Percentiles rank a stretch among this genome's conserved stretches.
These are phyloP conservation scores for Catharus ustulatus DNA, from an alignment of 2,797 vertebrate species.

Conservation along the genomic window DNA sequence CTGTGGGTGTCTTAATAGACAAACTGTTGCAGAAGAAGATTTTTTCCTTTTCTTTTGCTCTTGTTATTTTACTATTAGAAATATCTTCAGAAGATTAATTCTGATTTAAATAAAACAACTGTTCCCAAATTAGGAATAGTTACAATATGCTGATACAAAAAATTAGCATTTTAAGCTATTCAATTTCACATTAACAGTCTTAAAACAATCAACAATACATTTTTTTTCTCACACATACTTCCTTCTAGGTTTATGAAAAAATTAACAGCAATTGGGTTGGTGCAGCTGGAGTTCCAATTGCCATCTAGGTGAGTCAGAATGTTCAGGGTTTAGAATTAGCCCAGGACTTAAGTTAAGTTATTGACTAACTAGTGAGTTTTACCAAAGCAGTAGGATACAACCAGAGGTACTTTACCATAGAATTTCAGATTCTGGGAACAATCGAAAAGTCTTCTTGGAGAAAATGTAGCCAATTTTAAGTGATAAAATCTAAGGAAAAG, in stretches of 20 bases:
- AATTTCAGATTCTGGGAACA: not conserved
- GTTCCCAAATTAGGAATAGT: not conserved
- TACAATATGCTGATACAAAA: not conserved
- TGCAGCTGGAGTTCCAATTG: not conserved
- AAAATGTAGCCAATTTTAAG: not conserved
- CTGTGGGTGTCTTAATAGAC: not conserved
- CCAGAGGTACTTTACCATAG: not conserved
- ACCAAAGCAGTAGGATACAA: not conserved
- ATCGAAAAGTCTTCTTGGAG: not conserved
- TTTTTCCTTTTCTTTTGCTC: not conserved
- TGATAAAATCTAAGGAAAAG: not conserved
- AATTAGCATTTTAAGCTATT: not conserved
- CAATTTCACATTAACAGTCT: not conserved
- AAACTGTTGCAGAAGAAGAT: not conserved
- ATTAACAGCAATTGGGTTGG: no score
- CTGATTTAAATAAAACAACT: not conserved
- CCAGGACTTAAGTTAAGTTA: not conserved
- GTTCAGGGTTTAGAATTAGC: not conserved
- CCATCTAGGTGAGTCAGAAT: not conserved
- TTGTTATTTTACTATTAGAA: not conserved
- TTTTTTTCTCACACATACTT: not conserved
- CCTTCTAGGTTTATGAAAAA: not conserved
- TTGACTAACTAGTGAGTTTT: not conserved
- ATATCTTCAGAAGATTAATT: not conserved
- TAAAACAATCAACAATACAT: not conserved